Evolutionary conservation across 2,888 invertebrate species (phyloP).

Genomic region (Dione juno): DNA sequence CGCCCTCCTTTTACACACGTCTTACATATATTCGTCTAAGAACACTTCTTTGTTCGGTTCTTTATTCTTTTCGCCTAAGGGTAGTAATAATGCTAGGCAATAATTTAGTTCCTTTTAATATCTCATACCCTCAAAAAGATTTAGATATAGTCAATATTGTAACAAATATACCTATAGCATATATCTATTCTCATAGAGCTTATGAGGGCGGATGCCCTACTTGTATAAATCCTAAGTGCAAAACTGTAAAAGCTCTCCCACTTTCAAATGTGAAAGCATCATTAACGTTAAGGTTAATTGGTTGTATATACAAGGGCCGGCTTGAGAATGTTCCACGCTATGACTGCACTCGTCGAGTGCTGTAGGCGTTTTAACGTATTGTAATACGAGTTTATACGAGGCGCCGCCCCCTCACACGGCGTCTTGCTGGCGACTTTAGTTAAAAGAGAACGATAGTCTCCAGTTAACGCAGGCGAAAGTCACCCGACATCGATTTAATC

Average conservation of each 20-base stretch:
- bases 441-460: constrained; percentile 58
- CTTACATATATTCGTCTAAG: constrained; percentile 64
- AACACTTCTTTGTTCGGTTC: constrained; percentile 68
- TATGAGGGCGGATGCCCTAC: constrained; percentile 34
- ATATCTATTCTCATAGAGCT: constrained; percentile 24
- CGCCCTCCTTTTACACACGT: constrained; percentile 77
- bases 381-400: constrained; percentile 65
- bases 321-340: constrained; percentile 58
- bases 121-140: neutral
- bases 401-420: constrained; percentile 55
- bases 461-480: constrained; percentile 58
- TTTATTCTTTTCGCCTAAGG: constrained; percentile 56
- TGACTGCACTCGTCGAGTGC: constrained; percentile 65
- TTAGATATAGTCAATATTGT: neutral
- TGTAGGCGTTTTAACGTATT: constrained; percentile 73
- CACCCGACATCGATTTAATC: constrained; percentile 60
- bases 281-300: constrained; percentile 71
- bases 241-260: constrained; percentile 48
- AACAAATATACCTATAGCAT: constrained; percentile 21
- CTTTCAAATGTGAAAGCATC: constrained; percentile 65
- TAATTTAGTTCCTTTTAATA: constrained; percentile 21
- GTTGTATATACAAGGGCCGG: constrained; percentile 61
- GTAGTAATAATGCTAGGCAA: constrained; percentile 21
- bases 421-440: constrained; percentile 55
- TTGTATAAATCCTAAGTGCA: constrained; percentile 30